Evolutionary conservation across 1,140 invertebrate species (phyloP), one percentile per base, ranked within the genome.

Genomic region (Choristoneura fumiferana): DNA sequence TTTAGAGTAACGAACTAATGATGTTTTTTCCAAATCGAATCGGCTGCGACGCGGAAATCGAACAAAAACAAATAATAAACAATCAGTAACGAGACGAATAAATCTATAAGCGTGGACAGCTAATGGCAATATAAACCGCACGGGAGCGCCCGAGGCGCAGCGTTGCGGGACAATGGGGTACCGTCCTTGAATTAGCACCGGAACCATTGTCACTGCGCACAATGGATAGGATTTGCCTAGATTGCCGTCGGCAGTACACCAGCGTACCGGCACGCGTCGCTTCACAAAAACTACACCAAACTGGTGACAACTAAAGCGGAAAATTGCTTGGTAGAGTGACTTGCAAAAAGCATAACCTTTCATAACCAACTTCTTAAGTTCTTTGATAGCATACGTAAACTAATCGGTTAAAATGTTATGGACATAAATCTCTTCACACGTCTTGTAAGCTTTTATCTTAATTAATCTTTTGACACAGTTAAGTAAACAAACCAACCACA

Each of bases 161-260:
- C 54, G 61, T 55, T 59, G 58, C 57, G 60, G 71, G 69, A 85
- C 78, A 87, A 87, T 80, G 57, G 75, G 38, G 45, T 14, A 45
- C 60, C 71, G 82, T 77, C 84, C 82, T 87, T 87, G 82, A 87
- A 84, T 84, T 78, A 85, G 58, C 79, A 76, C 79, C 78, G 81
- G 74, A 80, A 76, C 71, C 70, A 80, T 84, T 85, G 78, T 83
- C 79, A 70, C 71, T 69, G 73, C 59, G 69, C 73, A 87, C 84
- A 87, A 85, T 84, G 65, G 79, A 73, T 78, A 76, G 78, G 73
- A 82, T 83, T 78, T 76, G 81, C 76, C 78, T 78, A 78, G 67
- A 81, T 71, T 72, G 69, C 67, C 67, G 65, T 65, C 58, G 63
- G 55, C 34, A 49, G 22, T 49, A 49, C 43, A 49, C 43, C 22